Evolutionary conservation across 1,140 invertebrate species (phyloP), one percentile per base, ranked within the genome.

Genomic region (Phymastichus coffea): DNA sequence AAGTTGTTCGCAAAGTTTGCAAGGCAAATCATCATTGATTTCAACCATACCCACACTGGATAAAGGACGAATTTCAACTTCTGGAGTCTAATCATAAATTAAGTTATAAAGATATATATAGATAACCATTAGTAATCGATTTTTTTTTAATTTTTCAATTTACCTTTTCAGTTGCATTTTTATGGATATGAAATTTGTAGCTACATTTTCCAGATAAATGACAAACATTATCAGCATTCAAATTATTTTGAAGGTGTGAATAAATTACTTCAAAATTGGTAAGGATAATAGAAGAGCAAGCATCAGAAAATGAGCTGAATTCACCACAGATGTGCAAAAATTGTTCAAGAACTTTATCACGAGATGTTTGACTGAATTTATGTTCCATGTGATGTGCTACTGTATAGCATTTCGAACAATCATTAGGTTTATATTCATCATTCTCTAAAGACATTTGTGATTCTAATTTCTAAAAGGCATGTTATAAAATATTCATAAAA

Each of bases 1-100:
- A 20, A 94, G 71, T 74, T 92, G 88, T 69, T 91, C 85, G 71
- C 92, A 95, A 41, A 95, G 83, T 63, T 94, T 88, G 72, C 92
- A 95, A 15, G 91, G 87, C 30, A 92, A 73, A 74, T 92, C 89
- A 69, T 91, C 88, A 41, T 55, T 62, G 2, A 83, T 66, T 51
- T 77, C 76, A 17, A 83, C 80, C 71, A 82, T 77, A 37, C 84
- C 84, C 63, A 84, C 78, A 48, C 79, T 80, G 3, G 83, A 83
- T 23, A 81, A 58, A 28, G 83, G 81, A 25, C 78, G 80, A 35
- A 86, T 84, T 70, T 87, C 77, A 56, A 87, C 78, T 14, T 75
- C 70, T 35, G 68, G 59, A 12, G 59, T 48, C 76, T 76, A 41
- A 52, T 20, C 15, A 23, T 35, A 20, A 43, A 52, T 49, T 1